Conservation (phyloP, 2,113 vertebrate species). For the Pygoscelis antarcticus region DNA sequence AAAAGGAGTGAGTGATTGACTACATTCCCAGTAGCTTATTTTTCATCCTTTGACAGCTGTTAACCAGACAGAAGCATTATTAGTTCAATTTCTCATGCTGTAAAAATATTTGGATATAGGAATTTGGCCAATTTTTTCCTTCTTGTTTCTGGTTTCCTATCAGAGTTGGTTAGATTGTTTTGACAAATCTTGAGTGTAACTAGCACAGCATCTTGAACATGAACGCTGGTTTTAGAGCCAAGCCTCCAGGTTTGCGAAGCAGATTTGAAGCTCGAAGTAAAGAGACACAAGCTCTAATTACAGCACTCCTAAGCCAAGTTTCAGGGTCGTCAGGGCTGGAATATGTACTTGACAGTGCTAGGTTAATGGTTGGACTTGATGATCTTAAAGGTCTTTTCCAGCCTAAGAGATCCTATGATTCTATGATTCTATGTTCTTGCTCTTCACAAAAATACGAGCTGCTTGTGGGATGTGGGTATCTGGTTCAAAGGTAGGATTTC, state of each 20-base stretch:
- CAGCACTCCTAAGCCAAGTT: background rate
- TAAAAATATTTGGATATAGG: slow-evolving; percentile 63
- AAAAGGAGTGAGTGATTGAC: slow-evolving; percentile 58
- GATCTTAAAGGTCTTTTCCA: too few species aligned
- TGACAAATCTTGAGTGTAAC: background rate
- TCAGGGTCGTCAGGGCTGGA: background rate
- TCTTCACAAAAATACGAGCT: background rate
- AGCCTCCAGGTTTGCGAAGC: background rate
- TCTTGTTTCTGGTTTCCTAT: slow-evolving; percentile 31
- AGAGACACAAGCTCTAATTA: background rate
- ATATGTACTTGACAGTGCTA: background rate
- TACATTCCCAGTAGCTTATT: slow-evolving; percentile 63
- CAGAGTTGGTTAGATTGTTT: slow-evolving; percentile 6
- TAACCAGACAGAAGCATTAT: slow-evolving; percentile 64
- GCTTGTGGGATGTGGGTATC: background rate
- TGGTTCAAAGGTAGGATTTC: background rate
- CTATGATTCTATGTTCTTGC: background rate
- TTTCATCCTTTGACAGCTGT: slow-evolving; percentile 66
- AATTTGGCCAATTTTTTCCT: slow-evolving; percentile 36
- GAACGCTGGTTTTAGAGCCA: background rate
- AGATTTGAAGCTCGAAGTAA: background rate
- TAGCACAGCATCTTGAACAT: background rate
- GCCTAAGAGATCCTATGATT: too few species aligned
- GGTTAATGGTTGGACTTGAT: too few species aligned
- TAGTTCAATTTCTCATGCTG: slow-evolving; percentile 53